Conservation (phyloP, 2,113 vertebrate genomes). For the Delphinapterus leucas region DNA sequence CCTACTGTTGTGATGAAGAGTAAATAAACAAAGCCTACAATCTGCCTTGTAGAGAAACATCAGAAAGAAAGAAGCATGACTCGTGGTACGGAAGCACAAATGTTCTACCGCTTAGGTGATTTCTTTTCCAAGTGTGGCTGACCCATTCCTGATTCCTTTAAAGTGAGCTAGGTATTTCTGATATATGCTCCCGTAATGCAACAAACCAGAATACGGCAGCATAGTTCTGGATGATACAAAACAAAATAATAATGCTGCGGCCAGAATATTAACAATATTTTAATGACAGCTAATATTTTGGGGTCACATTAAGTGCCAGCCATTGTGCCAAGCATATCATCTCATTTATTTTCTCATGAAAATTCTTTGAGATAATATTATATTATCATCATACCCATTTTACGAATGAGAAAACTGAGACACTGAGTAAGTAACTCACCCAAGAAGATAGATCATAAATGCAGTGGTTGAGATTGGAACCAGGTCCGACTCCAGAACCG, state of each 20-base stretch:
- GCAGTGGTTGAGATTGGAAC: neutral
- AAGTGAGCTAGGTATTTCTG: neutral
- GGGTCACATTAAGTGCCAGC: neutral
- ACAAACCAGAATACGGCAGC: neutral
- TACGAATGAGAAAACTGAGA: neutral
- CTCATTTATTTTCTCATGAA: constrained; percentile 33
- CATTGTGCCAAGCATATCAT: neutral
- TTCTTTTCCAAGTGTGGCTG: neutral
- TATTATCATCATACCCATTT: neutral
- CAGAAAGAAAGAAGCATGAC: neutral
- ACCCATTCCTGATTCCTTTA: neutral
- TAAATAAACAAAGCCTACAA: neutral
- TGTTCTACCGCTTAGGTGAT: neutral
- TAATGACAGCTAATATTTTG: neutral
- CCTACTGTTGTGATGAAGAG: neutral
- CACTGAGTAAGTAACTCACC: neutral
- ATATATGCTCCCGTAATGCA: neutral
- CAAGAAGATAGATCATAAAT: neutral
- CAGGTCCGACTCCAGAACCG: neutral
- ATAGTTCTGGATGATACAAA: neutral
- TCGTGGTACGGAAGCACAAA: neutral
- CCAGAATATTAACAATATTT: neutral
- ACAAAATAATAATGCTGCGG: neutral
- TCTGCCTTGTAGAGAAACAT: neutral
- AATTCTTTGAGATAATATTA: neutral